Percentiles rank a stretch among this genome's conserved stretches.
Conservation (phyloP, 2,888 invertebrate species). For the Chalcosyrphus nemorum region DNA sequence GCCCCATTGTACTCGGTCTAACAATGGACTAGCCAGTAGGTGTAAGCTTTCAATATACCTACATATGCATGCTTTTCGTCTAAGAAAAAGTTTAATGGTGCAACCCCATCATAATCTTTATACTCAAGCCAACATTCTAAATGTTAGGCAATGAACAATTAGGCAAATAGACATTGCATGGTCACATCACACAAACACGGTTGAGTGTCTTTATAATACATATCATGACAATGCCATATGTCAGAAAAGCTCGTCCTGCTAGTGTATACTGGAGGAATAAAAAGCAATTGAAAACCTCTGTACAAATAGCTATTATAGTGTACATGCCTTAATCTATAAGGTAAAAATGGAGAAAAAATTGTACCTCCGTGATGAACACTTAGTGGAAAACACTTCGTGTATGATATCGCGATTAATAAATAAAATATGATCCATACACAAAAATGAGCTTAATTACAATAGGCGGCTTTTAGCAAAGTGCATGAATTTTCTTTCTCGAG, state of each 20-base stretch:
- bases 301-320: conserved; percentile 13
- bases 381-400: conserved; percentile 77
- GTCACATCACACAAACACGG: conserved; percentile 4
- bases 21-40: not conserved
- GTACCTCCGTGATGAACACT: conserved; percentile 4
- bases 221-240: conserved; percentile 9
- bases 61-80: no score
- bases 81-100: conserved; percentile 6
- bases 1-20: not conserved
- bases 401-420: conserved; percentile 82
- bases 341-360: conserved; percentile 22
- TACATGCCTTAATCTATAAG: conserved; percentile 27
- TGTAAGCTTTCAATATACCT: not conserved
- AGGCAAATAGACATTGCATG: conserved; percentile 27
- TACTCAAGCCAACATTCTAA: conserved; percentile 7
- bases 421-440: conserved; percentile 79
- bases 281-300: conserved; percentile 12
- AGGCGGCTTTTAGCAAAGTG: conserved; percentile 44
- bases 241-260: conserved; percentile 4
- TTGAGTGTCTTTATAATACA: conserved; percentile 7
- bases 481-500: conserved; percentile 7
- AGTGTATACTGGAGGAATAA: not conserved
- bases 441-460: conserved; percentile 65
- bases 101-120: conserved; percentile 18
- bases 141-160: conserved; percentile 18